phyloP scores from a whole-genome alignment of 1,140 invertebrate genomes.

The Geopemphigus sp. region DNA sequence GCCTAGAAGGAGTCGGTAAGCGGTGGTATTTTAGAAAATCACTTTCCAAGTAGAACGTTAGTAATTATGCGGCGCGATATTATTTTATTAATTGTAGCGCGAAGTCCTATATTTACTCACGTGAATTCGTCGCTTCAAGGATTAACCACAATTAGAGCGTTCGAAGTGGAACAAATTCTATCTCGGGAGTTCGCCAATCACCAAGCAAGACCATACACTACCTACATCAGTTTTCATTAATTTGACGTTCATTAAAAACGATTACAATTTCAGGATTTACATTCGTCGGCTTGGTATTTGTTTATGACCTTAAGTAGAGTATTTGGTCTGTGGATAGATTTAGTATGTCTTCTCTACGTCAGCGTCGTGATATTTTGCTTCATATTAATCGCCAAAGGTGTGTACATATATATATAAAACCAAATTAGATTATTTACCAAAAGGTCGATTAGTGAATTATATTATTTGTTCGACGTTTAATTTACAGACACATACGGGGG shows the following conservation, averaged over 20 bases:
- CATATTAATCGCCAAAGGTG: slow-evolving; percentile 59
- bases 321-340: slow-evolving; percentile 80
- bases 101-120: slow-evolving; percentile 82
- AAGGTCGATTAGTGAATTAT: background rate
- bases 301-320: slow-evolving; percentile 75
- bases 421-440: background rate
- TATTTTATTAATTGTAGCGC: slow-evolving; percentile 57
- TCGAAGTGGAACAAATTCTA: slow-evolving; percentile 73
- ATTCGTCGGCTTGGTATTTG: slow-evolving; percentile 70
- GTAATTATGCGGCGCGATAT: background rate
- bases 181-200: slow-evolving; percentile 77
- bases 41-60: background rate
- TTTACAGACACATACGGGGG: slow-evolving; percentile 58
- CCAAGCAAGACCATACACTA: slow-evolving; percentile 58
- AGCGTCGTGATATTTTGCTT: slow-evolving; percentile 71
- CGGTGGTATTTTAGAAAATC: background rate
- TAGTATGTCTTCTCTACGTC: slow-evolving; percentile 71
- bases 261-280: slow-evolving; percentile 58
- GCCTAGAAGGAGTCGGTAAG: background rate
- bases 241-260: no score
- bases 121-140: slow-evolving; percentile 85
- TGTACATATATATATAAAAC: slow-evolving; percentile 47
- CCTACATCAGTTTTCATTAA: background rate
- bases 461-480: slow-evolving; percentile 16
- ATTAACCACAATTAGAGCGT: slow-evolving; percentile 84